Percentiles rank a stretch among this genome's conserved stretches.
These are phyloP conservation scores for Chascanopsetta lugubris DNA, from an alignment of 2,113 vertebrate species.

Conservation along the genomic window DNA sequence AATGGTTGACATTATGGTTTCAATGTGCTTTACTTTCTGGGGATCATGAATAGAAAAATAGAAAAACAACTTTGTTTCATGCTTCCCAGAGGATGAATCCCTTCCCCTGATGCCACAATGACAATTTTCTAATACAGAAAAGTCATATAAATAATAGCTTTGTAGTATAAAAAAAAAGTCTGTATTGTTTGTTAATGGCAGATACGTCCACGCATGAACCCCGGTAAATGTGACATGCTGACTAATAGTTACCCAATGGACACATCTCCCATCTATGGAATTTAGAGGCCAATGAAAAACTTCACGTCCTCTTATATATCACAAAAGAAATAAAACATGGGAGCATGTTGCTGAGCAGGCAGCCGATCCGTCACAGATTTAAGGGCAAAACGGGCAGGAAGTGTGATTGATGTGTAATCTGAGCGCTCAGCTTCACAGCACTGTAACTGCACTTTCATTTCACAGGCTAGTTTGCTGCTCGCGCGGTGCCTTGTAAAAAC, in stretches of 20 bases:
- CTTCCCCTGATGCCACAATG: no score
- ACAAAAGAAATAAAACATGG: background rate
- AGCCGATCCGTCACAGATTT: constrained; percentile 47
- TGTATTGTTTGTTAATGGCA: background rate
- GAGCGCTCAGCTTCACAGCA: constrained; percentile 61
- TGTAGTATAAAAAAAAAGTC: no score
- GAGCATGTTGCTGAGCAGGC: constrained; percentile 38
- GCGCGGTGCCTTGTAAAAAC: constrained; percentile 55
- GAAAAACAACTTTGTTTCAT: no score
- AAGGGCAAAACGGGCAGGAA: constrained; percentile 43
- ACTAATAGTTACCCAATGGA: background rate
- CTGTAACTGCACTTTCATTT: constrained; percentile 72
- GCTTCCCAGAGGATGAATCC: no score
- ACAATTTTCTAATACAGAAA: no score
- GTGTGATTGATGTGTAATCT: constrained; percentile 68
- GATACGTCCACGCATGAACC: background rate
- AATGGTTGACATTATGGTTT: background rate
- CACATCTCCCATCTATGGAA: constrained; percentile 18
- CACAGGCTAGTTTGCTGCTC: constrained; percentile 64
- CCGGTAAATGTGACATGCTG: constrained; percentile 2
- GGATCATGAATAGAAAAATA: no score
- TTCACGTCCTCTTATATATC: constrained; percentile 10
- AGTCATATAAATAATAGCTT: no score
- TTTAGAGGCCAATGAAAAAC: constrained; percentile 2
- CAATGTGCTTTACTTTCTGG: background rate